Conservation (phyloP, 2,113 vertebrate species). For the Oreochromis tanganicae region DNA sequence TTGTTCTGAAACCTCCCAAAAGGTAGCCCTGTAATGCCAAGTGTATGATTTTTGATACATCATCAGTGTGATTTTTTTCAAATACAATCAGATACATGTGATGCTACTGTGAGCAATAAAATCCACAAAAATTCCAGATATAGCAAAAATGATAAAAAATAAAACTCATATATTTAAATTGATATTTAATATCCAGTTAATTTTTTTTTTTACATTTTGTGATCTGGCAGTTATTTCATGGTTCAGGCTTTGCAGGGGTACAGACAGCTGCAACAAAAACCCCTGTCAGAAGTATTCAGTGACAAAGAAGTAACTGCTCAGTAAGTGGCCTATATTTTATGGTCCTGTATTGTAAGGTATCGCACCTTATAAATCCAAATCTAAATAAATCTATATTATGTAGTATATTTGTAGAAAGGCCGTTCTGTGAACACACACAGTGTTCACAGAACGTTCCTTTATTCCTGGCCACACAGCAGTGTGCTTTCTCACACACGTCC, state of each 20-base stretch:
- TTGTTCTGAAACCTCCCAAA: not conserved
- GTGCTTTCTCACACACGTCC: not conserved
- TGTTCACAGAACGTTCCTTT: not conserved
- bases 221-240: not conserved
- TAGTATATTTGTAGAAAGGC: not conserved
- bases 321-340: not conserved
- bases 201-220: not conserved
- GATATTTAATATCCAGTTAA: not conserved
- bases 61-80: not conserved
- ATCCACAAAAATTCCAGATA: not conserved
- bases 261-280: not conserved
- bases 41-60: not conserved
- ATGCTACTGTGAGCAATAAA: not conserved
- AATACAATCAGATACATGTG: not conserved
- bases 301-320: not conserved
- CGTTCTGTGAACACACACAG: not conserved
- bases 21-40: not conserved
- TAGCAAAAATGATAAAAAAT: not conserved
- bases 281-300: not conserved
- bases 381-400: not conserved
- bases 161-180: not conserved
- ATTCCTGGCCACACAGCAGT: not conserved
- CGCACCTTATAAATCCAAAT: not conserved
- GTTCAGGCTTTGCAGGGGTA: not conserved
- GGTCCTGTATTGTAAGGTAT: not conserved